Base-by-base conservation (phyloP, 2,113 vertebrate genomes). In the Strigops habroptila region DNA sequence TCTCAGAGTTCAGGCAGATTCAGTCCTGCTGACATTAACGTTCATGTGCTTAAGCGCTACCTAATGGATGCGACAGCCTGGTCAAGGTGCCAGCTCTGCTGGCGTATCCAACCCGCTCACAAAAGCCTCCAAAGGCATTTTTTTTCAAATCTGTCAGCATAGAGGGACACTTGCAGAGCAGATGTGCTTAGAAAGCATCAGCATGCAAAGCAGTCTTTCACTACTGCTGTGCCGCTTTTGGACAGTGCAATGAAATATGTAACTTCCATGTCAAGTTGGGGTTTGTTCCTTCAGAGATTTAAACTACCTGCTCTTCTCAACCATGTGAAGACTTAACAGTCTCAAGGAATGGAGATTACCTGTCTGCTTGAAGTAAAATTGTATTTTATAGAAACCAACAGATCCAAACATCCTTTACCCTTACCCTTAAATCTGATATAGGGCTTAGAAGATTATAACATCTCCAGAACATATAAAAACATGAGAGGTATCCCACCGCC, bases 151-250 rank as follows among this genome's bases (percentile, higher is more conserved):
- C 88, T 96, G 92, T 82, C 96, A 94, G 16, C 90, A 57, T 69
- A 78, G 80, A 93, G 73, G 65, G 80, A 89, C 86, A 82, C 77
- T 91, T 73, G 49, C 92, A 89, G 74, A 92, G 88, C 89, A 92
- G 83, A 95, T 94, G 77, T 74, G 70, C 70, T 85, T 80, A 88
- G 81, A 94, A 91, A 94, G 78, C 96, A 96, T 28, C 74, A 89
- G 57, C 25, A 41, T 0, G 0, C 62, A 75, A 77, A 84, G 88
- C 65, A 43, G 37, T 91, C 91, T 84, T 93, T 86, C 65, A 84
- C 80, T 65, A 19, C 86, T 24, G 5, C 69, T 16, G 21, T 82
- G 62, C 41, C 49, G 7, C 18, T 76, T 94, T 43, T 80, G 88
- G 74, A 93, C 74, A 82, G 28, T 1, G 21, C 44, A 76, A 59